Evolutionary conservation across 2,888 invertebrate species (phyloP), one percentile per base, ranked within the genome.

Genomic region (Acanthoscelides obtectus): DNA sequence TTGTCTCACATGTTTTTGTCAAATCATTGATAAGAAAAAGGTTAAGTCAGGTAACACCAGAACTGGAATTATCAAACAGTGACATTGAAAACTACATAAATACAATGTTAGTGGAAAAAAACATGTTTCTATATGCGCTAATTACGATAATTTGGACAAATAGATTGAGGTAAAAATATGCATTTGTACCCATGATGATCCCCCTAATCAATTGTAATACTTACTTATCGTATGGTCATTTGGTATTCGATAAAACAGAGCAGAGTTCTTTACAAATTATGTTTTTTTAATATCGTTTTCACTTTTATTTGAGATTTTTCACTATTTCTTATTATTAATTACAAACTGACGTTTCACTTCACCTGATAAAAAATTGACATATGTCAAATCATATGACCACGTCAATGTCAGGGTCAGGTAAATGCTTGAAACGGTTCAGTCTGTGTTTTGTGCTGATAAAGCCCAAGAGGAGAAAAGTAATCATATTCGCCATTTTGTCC

Each of bases 11-110:
- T 20, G 25, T 21, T 68, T 22, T 71, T 69, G 22, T 71, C 71
- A 71, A 67, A 69, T 71, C 71, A 71, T 69, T 69, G 67, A 22
- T 19, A 45, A 22, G 22, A 64, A 64, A 21, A 69, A 71, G 71
- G 71, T 71, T 69, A 67, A 71, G 67, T 71, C 22, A 12, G 21
- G 22, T 67, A 45, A 12, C 17, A 45, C 45, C 45, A 45, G 45
- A 12, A 45, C 6, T 45, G 45, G 45, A 12, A 45, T 45, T 45
- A 45, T 45, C 45, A 45, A 45, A 45, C 45, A 12, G 17, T 45
- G 45, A 45, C 45, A 45, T 45, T 45, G 45, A 45, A 45, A 45
- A 45, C 1, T 45, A 45, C 5, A 17, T 45, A 45, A 45, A 45
- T 6, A 6, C 45, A 12, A 6, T 45, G 17, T 45, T 45, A 17